Percentiles rank a stretch among this genome's conserved stretches.
Evolutionary conservation across 2,797 vertebrate species (phyloP).

Genomic region (Sebastolobus alascanus): DNA sequence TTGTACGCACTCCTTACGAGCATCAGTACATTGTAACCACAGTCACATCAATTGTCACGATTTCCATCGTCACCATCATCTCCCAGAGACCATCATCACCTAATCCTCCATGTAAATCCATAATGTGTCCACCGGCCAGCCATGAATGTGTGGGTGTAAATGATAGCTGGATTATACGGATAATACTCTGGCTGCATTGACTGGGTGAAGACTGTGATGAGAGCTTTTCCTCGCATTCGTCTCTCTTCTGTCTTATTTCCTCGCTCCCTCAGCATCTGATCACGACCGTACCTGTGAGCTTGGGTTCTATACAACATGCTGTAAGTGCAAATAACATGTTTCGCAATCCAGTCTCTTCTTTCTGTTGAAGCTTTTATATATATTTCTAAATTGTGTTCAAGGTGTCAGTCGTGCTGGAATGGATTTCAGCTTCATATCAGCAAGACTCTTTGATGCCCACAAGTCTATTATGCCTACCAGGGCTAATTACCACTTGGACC

Average conservation of each 20-base stretch:
- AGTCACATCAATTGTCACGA: constrained; percentile 27
- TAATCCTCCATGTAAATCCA: constrained; percentile 70
- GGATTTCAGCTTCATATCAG: constrained; percentile 39
- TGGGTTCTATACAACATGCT: not conserved
- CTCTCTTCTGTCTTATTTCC: constrained; percentile 18
- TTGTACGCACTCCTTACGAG: no score
- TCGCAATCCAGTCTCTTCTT: constrained; percentile 3
- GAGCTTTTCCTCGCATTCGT: constrained; percentile 45
- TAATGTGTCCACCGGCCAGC: constrained; percentile 55
- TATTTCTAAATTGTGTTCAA: constrained; percentile 16
- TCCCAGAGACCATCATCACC: constrained; percentile 53
- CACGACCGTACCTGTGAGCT: constrained; percentile 23
- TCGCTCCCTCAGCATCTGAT: constrained; percentile 24
- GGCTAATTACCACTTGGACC: constrained; percentile 39
- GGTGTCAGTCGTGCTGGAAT: constrained; percentile 37
- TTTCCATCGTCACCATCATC: constrained; percentile 42
- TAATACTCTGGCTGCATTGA: constrained; percentile 61
- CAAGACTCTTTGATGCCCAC: constrained; percentile 24
- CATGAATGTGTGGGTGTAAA: constrained; percentile 66
- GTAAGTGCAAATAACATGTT: constrained; percentile 25
- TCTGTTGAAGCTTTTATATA: constrained; percentile 25
- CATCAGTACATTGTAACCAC: not conserved
- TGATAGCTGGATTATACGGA: constrained; percentile 74
- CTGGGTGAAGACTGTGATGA: constrained; percentile 37
- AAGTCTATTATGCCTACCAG: constrained; percentile 39